Evolutionary conservation across 2,113 vertebrate species (phyloP).

Genomic region (Peromyscus leucopus): DNA sequence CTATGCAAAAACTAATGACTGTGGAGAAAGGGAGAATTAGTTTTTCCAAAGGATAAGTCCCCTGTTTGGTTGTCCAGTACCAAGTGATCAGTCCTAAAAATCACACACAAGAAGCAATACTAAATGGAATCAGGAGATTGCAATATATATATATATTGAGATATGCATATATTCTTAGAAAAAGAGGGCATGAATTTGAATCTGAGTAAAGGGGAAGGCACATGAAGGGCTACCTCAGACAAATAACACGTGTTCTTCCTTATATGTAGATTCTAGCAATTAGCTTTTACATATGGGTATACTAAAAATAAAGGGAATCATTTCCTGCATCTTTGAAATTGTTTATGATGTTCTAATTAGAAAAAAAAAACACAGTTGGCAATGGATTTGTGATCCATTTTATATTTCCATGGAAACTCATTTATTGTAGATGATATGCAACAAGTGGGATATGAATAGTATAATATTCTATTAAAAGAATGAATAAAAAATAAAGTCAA

Average conservation of each 20-base stretch:
- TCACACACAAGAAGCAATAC: background rate
- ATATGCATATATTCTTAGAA: too few relatives aligned
- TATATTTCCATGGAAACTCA: slow-evolving; percentile 34
- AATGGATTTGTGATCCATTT: background rate
- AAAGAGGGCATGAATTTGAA: background rate
- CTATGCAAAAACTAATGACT: background rate
- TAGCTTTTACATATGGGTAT: background rate
- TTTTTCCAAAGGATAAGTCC: background rate
- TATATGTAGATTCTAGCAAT: background rate
- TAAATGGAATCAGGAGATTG: background rate
- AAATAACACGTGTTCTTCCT: background rate
- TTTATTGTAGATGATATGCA: background rate
- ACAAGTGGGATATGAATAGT: background rate
- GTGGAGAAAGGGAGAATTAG: background rate
- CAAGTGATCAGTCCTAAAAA: background rate
- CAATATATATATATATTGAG: background rate
- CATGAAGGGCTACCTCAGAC: background rate
- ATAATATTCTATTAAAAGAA: background rate
- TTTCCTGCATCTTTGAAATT: background rate
- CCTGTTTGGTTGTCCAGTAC: background rate
- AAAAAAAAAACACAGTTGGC: background rate
- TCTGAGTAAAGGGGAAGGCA: background rate
- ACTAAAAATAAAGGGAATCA: slow-evolving; percentile 32
- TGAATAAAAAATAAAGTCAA: background rate
- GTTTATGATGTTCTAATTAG: background rate